Base-by-base conservation (phyloP, 37 sponge, comb jelly and placozoan species). In the Oopsacas minuta region DNA sequence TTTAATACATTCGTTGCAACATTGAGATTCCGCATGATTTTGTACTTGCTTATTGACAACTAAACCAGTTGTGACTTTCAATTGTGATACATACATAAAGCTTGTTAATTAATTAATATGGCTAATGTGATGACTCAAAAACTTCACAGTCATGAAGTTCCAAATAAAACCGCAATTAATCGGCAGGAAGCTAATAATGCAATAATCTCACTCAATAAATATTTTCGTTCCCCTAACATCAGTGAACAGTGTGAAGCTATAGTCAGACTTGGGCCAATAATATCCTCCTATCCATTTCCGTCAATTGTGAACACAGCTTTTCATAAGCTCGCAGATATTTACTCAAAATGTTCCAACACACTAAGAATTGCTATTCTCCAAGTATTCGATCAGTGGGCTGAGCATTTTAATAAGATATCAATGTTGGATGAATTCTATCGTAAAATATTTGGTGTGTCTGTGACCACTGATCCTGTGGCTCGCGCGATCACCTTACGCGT, bases 381-480 rank as follows among this genome's bases (percentile, higher is more conserved):
- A 81, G 96, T 96, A 36, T 61, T 90, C 5, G 89, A 94, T 38
- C 86, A 86, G 36, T 82, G 86, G 20, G 36, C 87, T 35, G 86
- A 86, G 35, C 96, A 96, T 82, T 75, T 96, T 25, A 53, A 87
- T 85, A 96, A 96, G 87, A 85, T 96, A n/a, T 87, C 89, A 28
- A 92, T 88, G 36, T 61, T 85, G 69, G 96, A 93, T 52, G 94
- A 96, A 36, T 85, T 93, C 35, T 38, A 94, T 23, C 83, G 85
- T n/a, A 61, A 92, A 36, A 87, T 96, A 81, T 91, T 37, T 35
- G 53, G 90, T 37, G 96, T 96, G 36, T 89, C 88, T 12, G 89
- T 90, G 38, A 96, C 94, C 83, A 96, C 93, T 88, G 96, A 96
- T 61, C 92, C 96, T n/a, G 52, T 96, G 36, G 96, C 96, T 36